Conservation (phyloP, 2,888 invertebrate genomes). For the Volucella inanis region DNA sequence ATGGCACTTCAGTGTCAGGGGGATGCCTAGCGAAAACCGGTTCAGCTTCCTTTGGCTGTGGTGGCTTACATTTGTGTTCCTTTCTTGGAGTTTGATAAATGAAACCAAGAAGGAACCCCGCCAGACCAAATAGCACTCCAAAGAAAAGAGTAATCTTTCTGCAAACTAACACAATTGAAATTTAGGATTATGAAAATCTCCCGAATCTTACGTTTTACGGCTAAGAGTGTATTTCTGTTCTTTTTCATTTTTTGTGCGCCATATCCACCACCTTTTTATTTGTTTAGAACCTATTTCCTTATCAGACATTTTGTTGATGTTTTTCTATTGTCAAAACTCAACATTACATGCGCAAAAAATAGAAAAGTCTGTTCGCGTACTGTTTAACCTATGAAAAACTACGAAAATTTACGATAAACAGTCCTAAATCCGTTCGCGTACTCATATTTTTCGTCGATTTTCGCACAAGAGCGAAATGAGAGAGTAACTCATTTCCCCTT, state of each 20-base stretch:
- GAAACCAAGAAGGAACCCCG: conserved; percentile 11
- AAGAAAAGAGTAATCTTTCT: conserved; percentile 23
- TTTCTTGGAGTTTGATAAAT: neutral
- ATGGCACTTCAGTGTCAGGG: conserved; percentile 86
- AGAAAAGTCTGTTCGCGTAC: no score
- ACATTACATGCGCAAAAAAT: conserved; percentile 46
- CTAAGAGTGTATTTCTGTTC: neutral
- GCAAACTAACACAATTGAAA: neutral
- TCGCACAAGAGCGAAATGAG: no score
- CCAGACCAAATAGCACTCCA: neutral
- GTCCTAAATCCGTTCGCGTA: no score
- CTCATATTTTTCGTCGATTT: no score
- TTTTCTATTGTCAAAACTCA: conserved; percentile 17
- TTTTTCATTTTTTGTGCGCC: conserved; percentile 3
- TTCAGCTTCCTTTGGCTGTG: conserved; percentile 39
- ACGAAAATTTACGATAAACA: no score
- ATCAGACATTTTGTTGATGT: neutral
- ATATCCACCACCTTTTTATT: neutral
- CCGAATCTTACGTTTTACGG: conserved; percentile 8
- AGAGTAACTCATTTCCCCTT: no score
- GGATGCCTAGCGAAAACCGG: conserved; percentile 80
- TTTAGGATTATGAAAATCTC: neutral
- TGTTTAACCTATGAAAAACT: no score
- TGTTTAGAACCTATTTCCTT: neutral
- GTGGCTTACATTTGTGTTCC: conserved; percentile 59